phyloP scores from a whole-genome alignment of 2,797 vertebrate genomes.

The Chelon auratus region DNA sequence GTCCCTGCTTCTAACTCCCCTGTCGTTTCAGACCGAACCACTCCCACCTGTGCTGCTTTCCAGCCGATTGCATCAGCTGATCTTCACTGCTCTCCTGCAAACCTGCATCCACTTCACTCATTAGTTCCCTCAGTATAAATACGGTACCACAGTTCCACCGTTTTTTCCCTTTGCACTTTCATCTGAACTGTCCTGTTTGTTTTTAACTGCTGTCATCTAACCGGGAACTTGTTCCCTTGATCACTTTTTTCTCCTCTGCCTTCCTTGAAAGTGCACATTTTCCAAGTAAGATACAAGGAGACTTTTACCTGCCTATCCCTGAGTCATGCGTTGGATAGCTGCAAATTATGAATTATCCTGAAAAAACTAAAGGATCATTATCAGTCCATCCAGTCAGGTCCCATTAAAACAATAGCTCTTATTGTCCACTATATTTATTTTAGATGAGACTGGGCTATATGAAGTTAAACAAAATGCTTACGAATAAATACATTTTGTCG shows the following conservation, averaged over 20 bases:
- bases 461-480: neutral
- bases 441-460: conserved; percentile 4
- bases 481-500: neutral
- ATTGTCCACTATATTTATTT: conserved; percentile 7
- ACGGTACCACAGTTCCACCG: neutral
- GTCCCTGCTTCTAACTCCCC: neutral
- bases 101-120: conserved; percentile 4
- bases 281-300: neutral
- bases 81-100: conserved; percentile 4
- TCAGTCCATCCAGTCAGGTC: neutral
- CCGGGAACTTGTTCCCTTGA: too few relatives aligned
- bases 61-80: conserved; percentile 16
- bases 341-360: neutral
- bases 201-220: too few relatives aligned
- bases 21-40: neutral
- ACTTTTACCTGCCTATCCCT: neutral
- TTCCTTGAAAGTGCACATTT: neutral
- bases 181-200: neutral
- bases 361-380: neutral
- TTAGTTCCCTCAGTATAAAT: neutral
- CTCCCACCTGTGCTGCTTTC: conserved; percentile 8
- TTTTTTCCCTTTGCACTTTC: too few relatives aligned
- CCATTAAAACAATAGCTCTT: conserved; percentile 1
- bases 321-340: conserved; percentile 1
- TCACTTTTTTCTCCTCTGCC: neutral